A percentile compares a stretch with the other conserved stretches of the same genome.
Conservation (phyloP, 2,797 vertebrate genomes). For the Megalops cyprinoides region DNA sequence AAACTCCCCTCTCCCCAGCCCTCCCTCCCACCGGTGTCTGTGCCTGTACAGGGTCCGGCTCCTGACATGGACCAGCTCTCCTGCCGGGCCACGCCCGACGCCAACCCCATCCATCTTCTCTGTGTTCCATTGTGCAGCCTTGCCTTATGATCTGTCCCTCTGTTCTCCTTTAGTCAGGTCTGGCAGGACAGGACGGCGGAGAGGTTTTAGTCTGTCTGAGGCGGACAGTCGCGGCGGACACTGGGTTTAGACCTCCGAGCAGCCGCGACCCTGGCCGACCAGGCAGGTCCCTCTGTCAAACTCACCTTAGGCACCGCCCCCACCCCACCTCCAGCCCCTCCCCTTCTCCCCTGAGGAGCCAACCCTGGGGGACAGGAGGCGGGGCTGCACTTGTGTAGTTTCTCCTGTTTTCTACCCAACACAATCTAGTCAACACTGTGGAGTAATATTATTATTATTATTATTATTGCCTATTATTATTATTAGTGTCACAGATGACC, state of each 20-base stretch:
- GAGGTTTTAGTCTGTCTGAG: conserved; percentile 85
- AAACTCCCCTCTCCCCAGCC: too few species aligned
- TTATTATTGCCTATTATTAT: too few species aligned
- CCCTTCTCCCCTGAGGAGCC: neutral
- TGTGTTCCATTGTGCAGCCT: conserved; percentile 62
- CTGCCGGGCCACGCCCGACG: too few species aligned
- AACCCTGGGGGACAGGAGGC: neutral
- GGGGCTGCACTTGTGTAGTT: neutral
- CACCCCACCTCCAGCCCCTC: neutral
- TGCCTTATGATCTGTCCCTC: conserved; percentile 77
- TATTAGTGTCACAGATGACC: too few species aligned
- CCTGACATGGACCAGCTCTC: too few species aligned
- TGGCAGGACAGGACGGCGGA: conserved; percentile 84
- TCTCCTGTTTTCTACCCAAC: too few species aligned
- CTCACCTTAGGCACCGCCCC: neutral
- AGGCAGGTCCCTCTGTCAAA: conserved; percentile 77
- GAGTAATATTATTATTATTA: conserved; percentile 2
- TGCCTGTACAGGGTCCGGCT: too few species aligned
- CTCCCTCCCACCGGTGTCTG: too few species aligned
- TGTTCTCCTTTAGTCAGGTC: conserved; percentile 86
- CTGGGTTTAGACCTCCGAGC: conserved; percentile 84
- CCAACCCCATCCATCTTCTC: neutral
- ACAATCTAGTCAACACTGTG: too few species aligned
- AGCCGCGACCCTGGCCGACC: conserved; percentile 66
- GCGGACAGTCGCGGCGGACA: conserved; percentile 85